These are phyloP conservation scores for Scomber japonicus DNA, from an alignment of 2,113 vertebrate species.

Conservation along the genomic window DNA sequence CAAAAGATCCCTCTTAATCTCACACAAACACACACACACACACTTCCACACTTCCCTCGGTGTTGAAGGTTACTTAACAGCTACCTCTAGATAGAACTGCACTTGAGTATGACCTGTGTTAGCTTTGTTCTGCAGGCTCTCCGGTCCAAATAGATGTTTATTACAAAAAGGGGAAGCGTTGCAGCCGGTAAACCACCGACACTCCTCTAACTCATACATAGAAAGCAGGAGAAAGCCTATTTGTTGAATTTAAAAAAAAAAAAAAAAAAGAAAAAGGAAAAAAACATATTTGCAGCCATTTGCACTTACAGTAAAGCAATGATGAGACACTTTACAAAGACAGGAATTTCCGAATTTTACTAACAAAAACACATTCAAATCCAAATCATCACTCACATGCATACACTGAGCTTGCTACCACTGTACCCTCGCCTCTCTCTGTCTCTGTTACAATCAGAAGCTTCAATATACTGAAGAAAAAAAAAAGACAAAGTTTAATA, in stretches of 20 bases:
- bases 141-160: slow-evolving; percentile 19
- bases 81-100: slow-evolving; percentile 74
- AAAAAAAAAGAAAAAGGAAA: background rate
- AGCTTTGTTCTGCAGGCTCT: slow-evolving; percentile 35
- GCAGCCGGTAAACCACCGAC: slow-evolving; percentile 40
- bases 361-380: slow-evolving; percentile 35
- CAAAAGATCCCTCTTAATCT: slow-evolving; percentile 18
- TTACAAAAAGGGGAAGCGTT: slow-evolving; percentile 18
- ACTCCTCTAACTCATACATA: slow-evolving; percentile 16
- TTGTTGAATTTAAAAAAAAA: background rate
- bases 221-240: slow-evolving; percentile 50
- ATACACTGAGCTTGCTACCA: slow-evolving; percentile 36
- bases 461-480: slow-evolving; percentile 63
- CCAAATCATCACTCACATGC: slow-evolving; percentile 22
- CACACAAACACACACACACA: background rate
- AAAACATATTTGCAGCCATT: slow-evolving; percentile 64
- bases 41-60: slow-evolving; percentile 11
- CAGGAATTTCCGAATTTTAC: slow-evolving; percentile 55
- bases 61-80: slow-evolving; percentile 56
- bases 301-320: slow-evolving; percentile 15
- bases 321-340: slow-evolving; percentile 57
- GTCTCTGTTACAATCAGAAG: slow-evolving; percentile 77
- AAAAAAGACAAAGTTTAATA: slow-evolving; percentile 68
- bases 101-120: slow-evolving; percentile 50
- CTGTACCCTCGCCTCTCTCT: slow-evolving; percentile 53